These are phyloP conservation scores for Rhodinocichla rosea DNA, from an alignment of 2,113 vertebrate species.

Conservation along the genomic window DNA sequence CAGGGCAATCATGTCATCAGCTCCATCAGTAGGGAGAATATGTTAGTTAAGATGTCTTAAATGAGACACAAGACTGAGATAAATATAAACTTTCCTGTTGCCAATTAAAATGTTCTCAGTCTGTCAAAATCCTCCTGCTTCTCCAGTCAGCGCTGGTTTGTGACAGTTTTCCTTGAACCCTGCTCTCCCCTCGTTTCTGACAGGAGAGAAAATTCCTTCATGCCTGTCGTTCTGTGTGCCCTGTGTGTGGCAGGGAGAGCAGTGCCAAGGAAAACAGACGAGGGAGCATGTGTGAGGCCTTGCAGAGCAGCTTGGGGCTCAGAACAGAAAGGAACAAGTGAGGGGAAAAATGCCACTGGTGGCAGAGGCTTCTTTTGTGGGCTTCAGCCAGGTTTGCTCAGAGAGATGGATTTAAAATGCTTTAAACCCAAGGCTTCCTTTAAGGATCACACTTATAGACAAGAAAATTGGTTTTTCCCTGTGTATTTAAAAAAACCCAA, in stretches of 20 bases:
- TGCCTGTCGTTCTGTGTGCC: neutral
- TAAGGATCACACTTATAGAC: neutral
- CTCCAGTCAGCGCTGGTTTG: neutral
- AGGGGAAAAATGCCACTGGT: neutral
- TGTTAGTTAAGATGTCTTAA: neutral
- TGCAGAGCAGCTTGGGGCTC: neutral
- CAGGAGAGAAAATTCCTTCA: neutral
- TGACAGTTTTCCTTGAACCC: neutral
- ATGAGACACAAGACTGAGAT: neutral
- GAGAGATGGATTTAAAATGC: neutral
- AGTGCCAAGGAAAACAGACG: neutral
- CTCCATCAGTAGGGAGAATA: neutral
- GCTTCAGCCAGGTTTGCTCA: neutral
- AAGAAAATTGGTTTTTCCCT: fast-evolving
- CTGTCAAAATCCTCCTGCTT: neutral
- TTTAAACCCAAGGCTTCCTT: neutral
- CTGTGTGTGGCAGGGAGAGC: neutral
- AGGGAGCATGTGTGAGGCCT: neutral
- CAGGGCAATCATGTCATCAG: neutral
- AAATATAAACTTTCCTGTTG: neutral
- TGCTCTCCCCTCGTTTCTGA: neutral
- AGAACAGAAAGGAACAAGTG: neutral
- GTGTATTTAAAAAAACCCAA: too few species aligned
- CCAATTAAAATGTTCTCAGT: neutral
- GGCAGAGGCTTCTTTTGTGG: neutral